A percentile compares a stretch with the other conserved stretches of the same genome.
phyloP scores from a whole-genome alignment of 2,888 invertebrate genomes.

The Geotrupes spiniger region DNA sequence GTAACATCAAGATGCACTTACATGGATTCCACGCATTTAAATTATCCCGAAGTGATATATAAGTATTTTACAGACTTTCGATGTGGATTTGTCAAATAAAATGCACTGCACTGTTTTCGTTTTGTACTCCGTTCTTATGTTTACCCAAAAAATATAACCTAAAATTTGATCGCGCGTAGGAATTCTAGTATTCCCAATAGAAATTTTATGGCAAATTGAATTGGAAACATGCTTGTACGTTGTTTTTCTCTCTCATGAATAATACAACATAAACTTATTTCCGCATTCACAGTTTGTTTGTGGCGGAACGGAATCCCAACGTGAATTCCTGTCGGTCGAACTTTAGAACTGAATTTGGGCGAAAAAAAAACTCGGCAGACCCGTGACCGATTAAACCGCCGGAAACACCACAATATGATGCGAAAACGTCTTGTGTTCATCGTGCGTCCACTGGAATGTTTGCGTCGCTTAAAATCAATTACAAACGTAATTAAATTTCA shows the following conservation, averaged over 20 bases:
- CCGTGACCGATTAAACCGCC: not conserved
- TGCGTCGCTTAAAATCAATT: slow-evolving; percentile 1
- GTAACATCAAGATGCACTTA: too few species aligned
- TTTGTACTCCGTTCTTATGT: too few species aligned
- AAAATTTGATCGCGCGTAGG: too few species aligned
- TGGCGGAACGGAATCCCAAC: not conserved
- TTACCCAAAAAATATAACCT: too few species aligned
- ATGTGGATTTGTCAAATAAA: too few species aligned
- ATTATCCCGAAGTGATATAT: too few species aligned
- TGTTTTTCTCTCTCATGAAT: slow-evolving; percentile 3
- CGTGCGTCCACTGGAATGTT: not conserved
- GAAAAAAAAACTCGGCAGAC: not conserved
- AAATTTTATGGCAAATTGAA: slow-evolving; percentile 21
- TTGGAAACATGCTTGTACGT: slow-evolving; percentile 10
- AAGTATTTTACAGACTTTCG: too few species aligned
- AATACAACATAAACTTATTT: slow-evolving; percentile 6
- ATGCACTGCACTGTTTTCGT: too few species aligned
- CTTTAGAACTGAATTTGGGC: slow-evolving; percentile 5
- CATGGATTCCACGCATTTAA: too few species aligned
- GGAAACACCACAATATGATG: too few species aligned
- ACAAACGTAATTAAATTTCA: not conserved
- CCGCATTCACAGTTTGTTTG: slow-evolving; percentile 7
- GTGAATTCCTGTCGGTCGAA: not conserved
- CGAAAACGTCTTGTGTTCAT: too few species aligned
- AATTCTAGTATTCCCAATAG: slow-evolving; percentile 8